phyloP scores from a whole-genome alignment of 2,797 vertebrate species.

The Selene dorsalis region DNA sequence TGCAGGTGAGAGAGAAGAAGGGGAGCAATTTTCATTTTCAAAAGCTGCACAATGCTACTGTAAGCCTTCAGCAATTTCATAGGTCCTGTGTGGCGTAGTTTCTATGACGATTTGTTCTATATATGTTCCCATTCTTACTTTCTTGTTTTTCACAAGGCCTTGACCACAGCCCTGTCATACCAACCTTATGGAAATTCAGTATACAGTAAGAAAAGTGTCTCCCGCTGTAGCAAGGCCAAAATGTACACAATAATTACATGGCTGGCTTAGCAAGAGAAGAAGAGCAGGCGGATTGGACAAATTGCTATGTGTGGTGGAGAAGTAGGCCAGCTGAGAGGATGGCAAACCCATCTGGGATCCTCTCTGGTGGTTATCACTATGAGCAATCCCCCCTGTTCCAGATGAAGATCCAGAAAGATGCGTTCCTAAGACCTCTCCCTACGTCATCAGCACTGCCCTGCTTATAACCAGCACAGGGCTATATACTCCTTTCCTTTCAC shows the following conservation, averaged over 20 bases:
- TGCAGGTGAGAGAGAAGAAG: background rate
- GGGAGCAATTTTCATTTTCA: conserved; percentile 14
- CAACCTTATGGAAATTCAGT: conserved; percentile 42
- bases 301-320: conserved; percentile 70
- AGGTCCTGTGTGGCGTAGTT: background rate
- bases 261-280: conserved; percentile 70
- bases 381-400: conserved; percentile 49
- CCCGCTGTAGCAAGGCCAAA: conserved; percentile 38
- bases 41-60: background rate
- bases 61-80: background rate
- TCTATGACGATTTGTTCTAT: conserved; percentile 12
- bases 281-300: conserved; percentile 67
- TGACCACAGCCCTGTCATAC: background rate
- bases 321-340: conserved; percentile 74
- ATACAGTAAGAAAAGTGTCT: conserved; percentile 36
- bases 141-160: background rate
- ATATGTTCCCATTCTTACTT: conserved; percentile 21
- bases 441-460: conserved; percentile 47
- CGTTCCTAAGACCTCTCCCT: conserved; percentile 46
- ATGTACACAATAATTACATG: conserved; percentile 76
- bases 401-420: conserved; percentile 51
- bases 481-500: conserved; percentile 34
- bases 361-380: conserved; percentile 64
- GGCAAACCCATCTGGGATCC: conserved; percentile 75
- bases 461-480: conserved; percentile 49